phyloP scores from a whole-genome alignment of 1,140 invertebrate genomes.

The Papilio glaucus region DNA sequence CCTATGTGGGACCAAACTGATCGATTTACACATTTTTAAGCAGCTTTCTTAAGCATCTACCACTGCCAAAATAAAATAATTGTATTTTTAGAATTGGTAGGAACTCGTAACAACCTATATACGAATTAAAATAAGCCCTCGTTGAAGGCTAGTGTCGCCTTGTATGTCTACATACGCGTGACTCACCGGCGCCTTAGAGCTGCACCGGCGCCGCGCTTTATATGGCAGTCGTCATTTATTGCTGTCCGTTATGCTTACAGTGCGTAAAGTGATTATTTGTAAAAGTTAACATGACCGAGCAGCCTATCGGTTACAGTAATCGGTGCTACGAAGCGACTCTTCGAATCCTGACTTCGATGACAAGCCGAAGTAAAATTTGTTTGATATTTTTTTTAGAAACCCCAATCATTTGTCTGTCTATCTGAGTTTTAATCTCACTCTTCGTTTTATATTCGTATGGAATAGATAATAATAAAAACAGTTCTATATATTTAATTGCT shows the following conservation, averaged over 20 bases:
- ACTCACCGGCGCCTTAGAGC: neutral
- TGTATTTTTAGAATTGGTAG: neutral
- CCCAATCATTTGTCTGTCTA: too few relatives aligned
- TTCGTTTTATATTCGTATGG: too few relatives aligned
- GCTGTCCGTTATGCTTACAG: conserved; percentile 17
- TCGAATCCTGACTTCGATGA: too few relatives aligned
- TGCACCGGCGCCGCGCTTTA: conserved; percentile 3
- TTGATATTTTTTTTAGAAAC: too few relatives aligned
- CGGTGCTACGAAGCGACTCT: neutral
- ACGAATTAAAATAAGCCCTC: conserved; percentile 16
- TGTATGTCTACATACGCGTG: neutral
- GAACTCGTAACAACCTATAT: neutral
- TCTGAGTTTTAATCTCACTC: too few relatives aligned
- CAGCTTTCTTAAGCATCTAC: too few relatives aligned
- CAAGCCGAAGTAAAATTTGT: too few relatives aligned
- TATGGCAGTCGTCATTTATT: conserved; percentile 24
- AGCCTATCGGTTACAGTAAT: neutral
- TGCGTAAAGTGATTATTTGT: conserved; percentile 22
- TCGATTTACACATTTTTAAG: too few relatives aligned
- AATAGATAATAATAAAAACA: too few relatives aligned
- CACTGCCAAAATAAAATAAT: neutral
- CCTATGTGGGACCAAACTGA: too few relatives aligned
- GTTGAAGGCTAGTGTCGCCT: conserved; percentile 11
- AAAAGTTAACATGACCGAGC: neutral
- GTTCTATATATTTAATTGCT: conserved; percentile 2